Evolutionary conservation across 1,140 invertebrate genomes (phyloP).

Genomic region (Pseudomyrmex gracilis): DNA sequence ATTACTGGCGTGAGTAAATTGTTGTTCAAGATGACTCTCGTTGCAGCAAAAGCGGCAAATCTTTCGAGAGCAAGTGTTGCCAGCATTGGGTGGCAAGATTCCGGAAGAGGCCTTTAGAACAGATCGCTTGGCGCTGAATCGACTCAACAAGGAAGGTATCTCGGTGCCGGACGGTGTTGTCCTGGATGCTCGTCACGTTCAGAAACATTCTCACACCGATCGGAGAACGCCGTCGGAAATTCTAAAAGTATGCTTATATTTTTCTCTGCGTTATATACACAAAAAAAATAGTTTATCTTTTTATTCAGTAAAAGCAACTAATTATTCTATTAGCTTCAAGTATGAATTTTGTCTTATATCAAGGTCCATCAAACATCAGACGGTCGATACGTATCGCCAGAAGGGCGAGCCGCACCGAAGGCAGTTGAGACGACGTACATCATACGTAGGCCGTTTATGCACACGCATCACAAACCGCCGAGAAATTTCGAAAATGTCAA

Average conservation of each 20-base stretch:
- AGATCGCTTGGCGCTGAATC: conserved; percentile 87
- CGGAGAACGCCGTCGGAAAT: conserved; percentile 77
- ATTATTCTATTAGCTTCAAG: too few species aligned
- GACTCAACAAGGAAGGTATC: conserved; percentile 88
- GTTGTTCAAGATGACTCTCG: conserved; percentile 10
- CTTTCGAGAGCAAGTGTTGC: conserved; percentile 88
- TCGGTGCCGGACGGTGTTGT: conserved; percentile 87
- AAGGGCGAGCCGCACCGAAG: conserved; percentile 78
- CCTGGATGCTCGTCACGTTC: conserved; percentile 82
- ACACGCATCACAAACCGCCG: conserved; percentile 41
- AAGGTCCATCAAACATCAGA: conserved; percentile 82
- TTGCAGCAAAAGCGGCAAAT: conserved; percentile 87
- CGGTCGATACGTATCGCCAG: conserved; percentile 82
- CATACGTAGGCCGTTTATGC: conserved; percentile 79
- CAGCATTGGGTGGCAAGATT: conserved; percentile 88
- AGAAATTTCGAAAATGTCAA: conserved; percentile 60
- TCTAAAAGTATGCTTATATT: conserved; percentile 76
- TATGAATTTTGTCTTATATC: conserved; percentile 5
- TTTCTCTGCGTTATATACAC: not conserved
- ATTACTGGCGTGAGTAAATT: conserved; percentile 16
- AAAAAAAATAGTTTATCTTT: too few species aligned
- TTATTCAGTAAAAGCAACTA: too few species aligned
- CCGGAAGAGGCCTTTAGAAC: conserved; percentile 88
- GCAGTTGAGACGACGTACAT: conserved; percentile 85
- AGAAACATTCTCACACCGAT: conserved; percentile 78